Conservation (phyloP, 2,113 vertebrate species). For the Phasianus colchicus region DNA sequence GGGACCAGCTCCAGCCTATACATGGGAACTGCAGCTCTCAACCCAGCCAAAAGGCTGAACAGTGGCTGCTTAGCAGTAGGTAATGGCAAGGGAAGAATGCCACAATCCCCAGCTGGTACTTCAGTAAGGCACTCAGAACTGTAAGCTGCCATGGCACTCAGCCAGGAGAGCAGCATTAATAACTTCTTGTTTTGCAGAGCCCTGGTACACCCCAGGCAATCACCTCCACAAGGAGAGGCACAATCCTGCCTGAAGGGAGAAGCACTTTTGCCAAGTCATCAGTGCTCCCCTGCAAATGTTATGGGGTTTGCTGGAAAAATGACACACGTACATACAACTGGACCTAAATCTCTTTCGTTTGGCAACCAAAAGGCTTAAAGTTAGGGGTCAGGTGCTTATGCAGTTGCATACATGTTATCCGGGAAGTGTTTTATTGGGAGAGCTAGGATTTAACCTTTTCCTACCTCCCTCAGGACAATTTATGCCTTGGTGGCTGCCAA, state of each 20-base stretch:
- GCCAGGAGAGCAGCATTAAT: constrained; percentile 59
- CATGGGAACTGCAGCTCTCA: background rate
- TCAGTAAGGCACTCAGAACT: constrained; percentile 44
- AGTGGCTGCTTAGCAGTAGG: constrained; percentile 41
- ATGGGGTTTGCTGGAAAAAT: background rate
- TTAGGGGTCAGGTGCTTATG: background rate
- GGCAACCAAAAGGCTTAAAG: background rate
- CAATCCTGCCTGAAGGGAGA: background rate
- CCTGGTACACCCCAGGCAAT: fast-evolving
- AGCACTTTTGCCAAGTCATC: background rate
- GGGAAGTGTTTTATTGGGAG: background rate
- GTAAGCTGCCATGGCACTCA: constrained; percentile 31
- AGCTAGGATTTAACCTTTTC: background rate
- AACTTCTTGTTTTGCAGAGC: constrained; percentile 45
- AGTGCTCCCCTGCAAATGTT: background rate
- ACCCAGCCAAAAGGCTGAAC: constrained; percentile 18
- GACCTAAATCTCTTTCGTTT: background rate
- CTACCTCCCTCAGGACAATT: background rate
- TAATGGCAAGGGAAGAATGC: constrained; percentile 31
- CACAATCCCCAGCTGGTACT: constrained; percentile 59
- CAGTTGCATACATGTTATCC: background rate
- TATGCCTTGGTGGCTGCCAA: background rate
- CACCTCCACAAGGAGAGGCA: background rate
- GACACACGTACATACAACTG: background rate
- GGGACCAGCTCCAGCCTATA: constrained; percentile 15